Evolutionary conservation across 2,113 vertebrate genomes (phyloP), one percentile per base, ranked within the genome.

Genomic region (Triplophysa rosa): DNA sequence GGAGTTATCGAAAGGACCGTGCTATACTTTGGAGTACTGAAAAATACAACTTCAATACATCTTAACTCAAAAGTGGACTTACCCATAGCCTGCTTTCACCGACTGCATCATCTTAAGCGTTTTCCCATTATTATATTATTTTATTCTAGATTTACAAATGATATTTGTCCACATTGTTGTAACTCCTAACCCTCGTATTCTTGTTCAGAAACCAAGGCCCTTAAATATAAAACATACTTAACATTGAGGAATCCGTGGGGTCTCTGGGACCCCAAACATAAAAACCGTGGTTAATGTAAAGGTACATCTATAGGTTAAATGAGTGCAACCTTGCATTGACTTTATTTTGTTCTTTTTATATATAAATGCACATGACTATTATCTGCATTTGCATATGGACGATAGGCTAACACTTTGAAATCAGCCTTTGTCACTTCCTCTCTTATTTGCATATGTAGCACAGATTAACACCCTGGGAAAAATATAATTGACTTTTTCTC

Each of bases 381-480:
- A 54, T 17, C 33, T 24, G 21, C 4, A 42, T 73, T 73, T 73
- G 54, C 70, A 72, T 40, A 23, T 68, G 21, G 8, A 49, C 45
- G 17, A 68, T 59, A 11, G 33, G 2, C 56, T 73, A 61, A 73
- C 29, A 73, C 70, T 33, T 73, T 42, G 8, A 59, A 73, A 59
- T 61, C 11, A 16, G 8, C 23, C 33, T 17, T 73, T 24, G 33
- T 72, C n/a, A 23, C 8, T 26, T 63, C 21, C 24, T 24, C 3
- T 23, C 56, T 62, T 13, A 45, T 73, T 45, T 73, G 21, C 37
- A 45, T 42, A 24, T 74, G 56, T 8, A 45, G 29, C 40, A 24
- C 40, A 42, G 62, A 63, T 74, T 63, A 49, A 74, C 58, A 74
- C 72, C 58, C 58, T 61, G 33, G 54, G 16, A 73, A 61, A 73